Evolutionary conservation across 2,888 invertebrate genomes (phyloP).

Genomic region (Falcaria lacertinaria): DNA sequence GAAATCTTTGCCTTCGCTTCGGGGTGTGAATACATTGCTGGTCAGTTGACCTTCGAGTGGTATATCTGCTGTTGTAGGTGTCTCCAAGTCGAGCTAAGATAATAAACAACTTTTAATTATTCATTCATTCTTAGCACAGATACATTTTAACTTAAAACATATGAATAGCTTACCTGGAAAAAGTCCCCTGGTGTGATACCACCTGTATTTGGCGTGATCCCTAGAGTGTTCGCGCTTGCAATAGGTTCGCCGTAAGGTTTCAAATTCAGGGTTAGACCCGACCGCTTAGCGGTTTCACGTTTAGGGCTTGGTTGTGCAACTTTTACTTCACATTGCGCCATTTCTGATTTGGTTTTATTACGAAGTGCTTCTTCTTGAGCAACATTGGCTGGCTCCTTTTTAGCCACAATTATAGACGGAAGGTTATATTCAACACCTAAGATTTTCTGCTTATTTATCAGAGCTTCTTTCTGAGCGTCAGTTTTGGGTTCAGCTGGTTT

Average conservation of each 20-base stretch:
- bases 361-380: constrained; percentile 62
- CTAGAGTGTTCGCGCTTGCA: constrained; percentile 17
- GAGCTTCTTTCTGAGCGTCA: constrained; percentile 79
- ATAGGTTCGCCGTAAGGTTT: constrained; percentile 50
- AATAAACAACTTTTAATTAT: constrained; percentile 3
- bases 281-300: constrained; percentile 39
- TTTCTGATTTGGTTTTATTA: constrained; percentile 46
- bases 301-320: constrained; percentile 18
- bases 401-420: constrained; percentile 31
- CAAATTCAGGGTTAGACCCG: constrained; percentile 59
- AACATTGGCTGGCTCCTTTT: constrained; percentile 48
- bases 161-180: constrained; percentile 60
- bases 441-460: constrained; percentile 81
- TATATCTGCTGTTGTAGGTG: constrained; percentile 70
- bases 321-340: constrained; percentile 38
- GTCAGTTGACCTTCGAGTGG: constrained; percentile 56
- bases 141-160: no score
- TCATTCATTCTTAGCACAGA: no score
- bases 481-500: constrained; percentile 39
- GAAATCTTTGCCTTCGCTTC: constrained; percentile 50
- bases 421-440: constrained; percentile 81
- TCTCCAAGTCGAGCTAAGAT: constrained; percentile 70
- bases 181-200: constrained; percentile 63
- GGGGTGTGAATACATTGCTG: constrained; percentile 54
- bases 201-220: constrained; percentile 44